phyloP scores from a whole-genome alignment of 92 coral and sea anemone species.

The Epizoanthus illoricatus region DNA sequence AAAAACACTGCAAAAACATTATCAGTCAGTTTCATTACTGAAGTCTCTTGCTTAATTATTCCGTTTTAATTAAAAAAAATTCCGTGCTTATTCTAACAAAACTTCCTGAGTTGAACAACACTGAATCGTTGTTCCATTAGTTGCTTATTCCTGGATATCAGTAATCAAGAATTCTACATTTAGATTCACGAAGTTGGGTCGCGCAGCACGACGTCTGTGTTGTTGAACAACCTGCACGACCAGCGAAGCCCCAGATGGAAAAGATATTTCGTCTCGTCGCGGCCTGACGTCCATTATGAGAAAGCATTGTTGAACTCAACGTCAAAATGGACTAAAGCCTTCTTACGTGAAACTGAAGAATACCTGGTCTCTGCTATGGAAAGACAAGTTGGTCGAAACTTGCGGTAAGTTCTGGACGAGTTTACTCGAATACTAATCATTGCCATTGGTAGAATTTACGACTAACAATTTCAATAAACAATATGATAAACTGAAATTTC shows the following conservation, averaged over 20 bases:
- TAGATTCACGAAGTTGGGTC: slow-evolving; percentile 13
- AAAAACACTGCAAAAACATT: not conserved
- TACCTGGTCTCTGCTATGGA: not conserved
- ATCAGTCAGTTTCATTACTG: not conserved
- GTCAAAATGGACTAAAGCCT: not conserved
- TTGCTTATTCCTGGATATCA: not conserved
- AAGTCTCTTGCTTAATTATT: not conserved
- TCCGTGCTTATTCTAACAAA: not conserved
- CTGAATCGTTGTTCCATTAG: not conserved
- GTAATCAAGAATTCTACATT: slow-evolving; percentile 24
- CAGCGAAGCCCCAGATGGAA: slow-evolving; percentile 12
- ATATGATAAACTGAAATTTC: slow-evolving; percentile 7
- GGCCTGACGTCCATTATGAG: slow-evolving; percentile 7
- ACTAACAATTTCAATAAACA: not conserved
- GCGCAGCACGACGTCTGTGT: slow-evolving; percentile 13
- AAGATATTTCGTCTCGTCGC: not conserved
- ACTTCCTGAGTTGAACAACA: not conserved
- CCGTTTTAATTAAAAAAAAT: not conserved
- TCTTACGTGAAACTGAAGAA: slow-evolving; percentile 12
- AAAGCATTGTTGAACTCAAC: slow-evolving; percentile 1
- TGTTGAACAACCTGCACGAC: slow-evolving; percentile 6
- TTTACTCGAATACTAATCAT: not conserved
- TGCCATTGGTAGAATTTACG: not conserved
- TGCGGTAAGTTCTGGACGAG: slow-evolving; percentile 3
- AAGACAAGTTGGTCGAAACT: not conserved